Evolutionary conservation across 2,113 vertebrate species (phyloP), one percentile per base, ranked within the genome.

Genomic region (Neotragus moschatus): DNA sequence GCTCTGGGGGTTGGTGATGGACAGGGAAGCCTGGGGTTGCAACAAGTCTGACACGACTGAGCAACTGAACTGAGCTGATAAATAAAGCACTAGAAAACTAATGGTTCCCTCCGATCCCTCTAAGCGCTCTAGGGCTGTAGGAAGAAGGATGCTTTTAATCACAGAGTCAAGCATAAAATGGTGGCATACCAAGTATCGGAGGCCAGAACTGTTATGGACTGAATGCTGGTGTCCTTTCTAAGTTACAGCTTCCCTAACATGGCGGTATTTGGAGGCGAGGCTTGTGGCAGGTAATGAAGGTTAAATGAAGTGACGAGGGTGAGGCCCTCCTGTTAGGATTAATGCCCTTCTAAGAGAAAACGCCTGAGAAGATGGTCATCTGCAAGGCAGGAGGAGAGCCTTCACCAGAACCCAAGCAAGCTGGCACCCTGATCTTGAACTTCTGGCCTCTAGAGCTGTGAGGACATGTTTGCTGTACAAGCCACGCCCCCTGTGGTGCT

Each of bases 111-210:
- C 45, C 19, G 6, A 70, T 28, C 60, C 55, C 55, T 80, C 36
- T 53, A 63, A 73, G 77, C 6, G 12, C 30, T 6, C 33, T 19
- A 28, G 36, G 75, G 28, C 36, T 33, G 5, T 47, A 60, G 36
- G n/a, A 39, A 30, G n/a, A 51, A 1, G 23, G 13, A 17, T 19
- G 16, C 15, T 0, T 15, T 33, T 63, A 5, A 10, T 19, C 16
- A 9, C 28, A 63, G 77, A 39, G 21, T 11, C 0, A 2, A 1
- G 3, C n/a, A 10, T 26, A 39, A 36, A 21, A 14, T 4, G 39
- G n/a, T 45, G 45, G 85, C 15, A 56, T 58, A 51, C 39, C 43
- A 56, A 30, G 30, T 19, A 15, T 33, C 11, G 10, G 55, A 79
- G 19, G 73, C 53, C 28, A 47, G 58, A 51, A 30, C n/a, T 23